Evolutionary conservation across 2,113 vertebrate genomes (phyloP).

Genomic region (Steatornis caripensis): DNA sequence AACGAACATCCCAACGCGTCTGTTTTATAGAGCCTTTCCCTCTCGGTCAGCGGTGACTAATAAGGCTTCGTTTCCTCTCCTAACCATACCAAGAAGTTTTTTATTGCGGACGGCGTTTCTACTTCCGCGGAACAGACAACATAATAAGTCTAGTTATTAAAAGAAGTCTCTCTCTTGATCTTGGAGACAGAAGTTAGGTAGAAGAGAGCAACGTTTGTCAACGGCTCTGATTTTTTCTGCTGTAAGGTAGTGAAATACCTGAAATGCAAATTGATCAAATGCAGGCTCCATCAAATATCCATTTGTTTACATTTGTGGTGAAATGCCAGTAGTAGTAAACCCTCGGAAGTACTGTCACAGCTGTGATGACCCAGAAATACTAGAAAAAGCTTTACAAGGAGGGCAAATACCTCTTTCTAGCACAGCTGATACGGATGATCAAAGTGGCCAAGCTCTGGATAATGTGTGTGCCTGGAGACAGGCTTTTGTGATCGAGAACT

Average conservation of each 20-base stretch:
- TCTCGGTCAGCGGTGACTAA: neutral
- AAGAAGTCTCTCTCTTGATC: neutral
- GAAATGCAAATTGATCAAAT: neutral
- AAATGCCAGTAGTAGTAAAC: neutral
- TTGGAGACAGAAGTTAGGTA: neutral
- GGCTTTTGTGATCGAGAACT: neutral
- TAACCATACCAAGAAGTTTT: neutral
- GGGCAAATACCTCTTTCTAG: neutral
- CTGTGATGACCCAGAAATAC: neutral
- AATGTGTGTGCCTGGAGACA: neutral
- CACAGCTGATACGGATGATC: neutral
- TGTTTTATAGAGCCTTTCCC: neutral
- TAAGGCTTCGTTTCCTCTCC: neutral
- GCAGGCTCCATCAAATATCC: neutral
- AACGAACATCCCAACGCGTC: fast-evolving
- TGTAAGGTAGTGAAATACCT: neutral
- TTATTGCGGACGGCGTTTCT: neutral
- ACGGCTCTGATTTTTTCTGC: neutral
- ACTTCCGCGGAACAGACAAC: neutral
- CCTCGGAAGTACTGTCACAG: neutral
- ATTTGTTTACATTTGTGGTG: neutral
- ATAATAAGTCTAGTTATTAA: neutral
- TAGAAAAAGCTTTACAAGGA: neutral
- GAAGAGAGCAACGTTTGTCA: neutral
- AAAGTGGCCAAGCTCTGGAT: neutral